Percentiles rank a stretch among this genome's conserved stretches.
Evolutionary conservation across 92 coral and sea anemone species (phyloP).

Genomic region (Porites divaricata): DNA sequence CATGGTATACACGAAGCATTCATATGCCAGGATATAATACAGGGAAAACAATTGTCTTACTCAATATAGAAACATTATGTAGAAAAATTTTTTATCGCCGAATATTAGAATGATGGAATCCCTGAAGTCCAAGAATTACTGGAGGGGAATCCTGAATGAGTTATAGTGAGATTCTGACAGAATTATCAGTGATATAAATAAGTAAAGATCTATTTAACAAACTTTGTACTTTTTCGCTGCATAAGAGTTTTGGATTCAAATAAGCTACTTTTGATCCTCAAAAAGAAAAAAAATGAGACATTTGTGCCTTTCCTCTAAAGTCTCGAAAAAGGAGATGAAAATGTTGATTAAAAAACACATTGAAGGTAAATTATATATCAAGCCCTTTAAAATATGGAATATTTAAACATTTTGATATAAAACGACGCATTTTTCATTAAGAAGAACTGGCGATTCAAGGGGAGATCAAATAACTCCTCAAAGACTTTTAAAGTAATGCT

Average conservation of each 20-base stretch:
- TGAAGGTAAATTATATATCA: background rate
- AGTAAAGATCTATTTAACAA: too few species aligned
- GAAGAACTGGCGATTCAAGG: background rate
- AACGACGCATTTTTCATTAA: slow-evolving; percentile 8
- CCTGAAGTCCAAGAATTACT: background rate
- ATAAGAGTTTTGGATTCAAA: too few species aligned
- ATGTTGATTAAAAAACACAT: background rate
- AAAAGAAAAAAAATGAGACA: too few species aligned
- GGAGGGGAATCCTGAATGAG: background rate
- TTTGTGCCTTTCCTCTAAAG: background rate
- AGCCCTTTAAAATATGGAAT: background rate
- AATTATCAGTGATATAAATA: background rate
- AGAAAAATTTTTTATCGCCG: background rate
- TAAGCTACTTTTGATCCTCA: too few species aligned
- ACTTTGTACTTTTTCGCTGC: too few species aligned
- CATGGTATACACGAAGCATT: too few species aligned
- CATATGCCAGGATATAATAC: too few species aligned
- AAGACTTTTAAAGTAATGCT: background rate
- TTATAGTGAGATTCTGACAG: background rate
- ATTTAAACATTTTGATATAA: background rate
- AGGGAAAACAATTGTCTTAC: too few species aligned
- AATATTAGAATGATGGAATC: background rate
- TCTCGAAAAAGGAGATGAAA: background rate
- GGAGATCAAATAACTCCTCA: background rate
- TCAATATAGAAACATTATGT: background rate